Evolutionary conservation across 1,140 invertebrate species (phyloP).

Genomic region (Scaptomyza montana): DNA sequence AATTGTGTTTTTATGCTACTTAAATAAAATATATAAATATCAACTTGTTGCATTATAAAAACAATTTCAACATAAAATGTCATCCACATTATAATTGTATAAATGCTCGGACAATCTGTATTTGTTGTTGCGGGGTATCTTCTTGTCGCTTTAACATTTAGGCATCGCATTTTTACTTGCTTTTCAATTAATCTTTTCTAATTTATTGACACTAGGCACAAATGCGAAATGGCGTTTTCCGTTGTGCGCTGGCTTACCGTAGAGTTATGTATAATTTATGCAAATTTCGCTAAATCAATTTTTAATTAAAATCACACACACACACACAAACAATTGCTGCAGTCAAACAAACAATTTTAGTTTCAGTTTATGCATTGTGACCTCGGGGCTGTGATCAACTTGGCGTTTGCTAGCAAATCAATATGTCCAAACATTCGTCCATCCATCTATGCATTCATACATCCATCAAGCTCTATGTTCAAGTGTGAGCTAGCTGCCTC

Average conservation of each 20-base stretch:
- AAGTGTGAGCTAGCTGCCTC: constrained; percentile 20
- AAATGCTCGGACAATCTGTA: too few relatives aligned
- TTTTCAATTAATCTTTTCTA: constrained; percentile 76
- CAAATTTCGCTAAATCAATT: constrained; percentile 81
- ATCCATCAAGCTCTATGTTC: constrained; percentile 32
- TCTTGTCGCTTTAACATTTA: neutral
- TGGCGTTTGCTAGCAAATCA: constrained; percentile 65
- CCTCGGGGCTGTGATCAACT: constrained; percentile 34
- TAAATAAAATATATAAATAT: neutral
- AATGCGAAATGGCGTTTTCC: constrained; percentile 37
- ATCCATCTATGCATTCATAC: neutral
- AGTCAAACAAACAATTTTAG: constrained; percentile 54
- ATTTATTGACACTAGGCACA: constrained; percentile 70
- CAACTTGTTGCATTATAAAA: neutral
- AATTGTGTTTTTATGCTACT: constrained; percentile 42
- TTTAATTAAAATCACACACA: constrained; percentile 73
- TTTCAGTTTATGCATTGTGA: constrained; percentile 30
- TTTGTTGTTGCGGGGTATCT: neutral
- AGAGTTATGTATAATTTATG: constrained; percentile 78
- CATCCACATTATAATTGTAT: neutral
- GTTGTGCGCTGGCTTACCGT: constrained; percentile 61
- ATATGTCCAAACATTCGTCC: constrained; percentile 46
- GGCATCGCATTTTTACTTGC: constrained; percentile 2
- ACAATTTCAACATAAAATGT: neutral
- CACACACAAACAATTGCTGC: constrained; percentile 11